A percentile compares a stretch with the other conserved stretches of the same genome.
Evolutionary conservation across 2,888 invertebrate genomes (phyloP).

Genomic region (Himalopsyche anomala): DNA sequence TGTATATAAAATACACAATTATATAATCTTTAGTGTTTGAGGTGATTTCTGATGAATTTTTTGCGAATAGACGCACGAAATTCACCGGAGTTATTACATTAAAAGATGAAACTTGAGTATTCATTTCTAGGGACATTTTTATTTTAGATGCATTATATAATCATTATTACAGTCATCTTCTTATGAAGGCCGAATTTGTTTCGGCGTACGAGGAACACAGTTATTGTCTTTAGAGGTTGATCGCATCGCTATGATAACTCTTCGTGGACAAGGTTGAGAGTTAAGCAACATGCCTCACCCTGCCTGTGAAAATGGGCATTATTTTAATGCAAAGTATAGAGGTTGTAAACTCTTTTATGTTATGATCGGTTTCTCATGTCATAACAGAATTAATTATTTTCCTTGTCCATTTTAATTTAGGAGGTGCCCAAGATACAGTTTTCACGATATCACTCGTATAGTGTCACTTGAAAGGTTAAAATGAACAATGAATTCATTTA

Average conservation of each 20-base stretch:
- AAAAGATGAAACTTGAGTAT: conserved; percentile 1
- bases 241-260: conserved; percentile 6
- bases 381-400: conserved; percentile 63
- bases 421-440: conserved; percentile 55
- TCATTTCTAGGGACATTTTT: conserved; percentile 40
- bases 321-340: conserved; percentile 95
- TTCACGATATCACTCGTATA: conserved; percentile 28
- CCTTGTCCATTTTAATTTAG: conserved; percentile 65
- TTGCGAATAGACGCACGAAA: neutral
- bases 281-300: conserved; percentile 71
- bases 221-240: conserved; percentile 5
- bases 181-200: neutral
- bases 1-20: conserved; percentile 48
- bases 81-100: conserved; percentile 38
- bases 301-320: conserved; percentile 89
- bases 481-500: conserved; percentile 63
- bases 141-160: conserved; percentile 16
- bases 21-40: conserved; percentile 55
- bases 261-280: conserved; percentile 75
- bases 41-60: conserved; percentile 41
- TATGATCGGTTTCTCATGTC: conserved; percentile 58
- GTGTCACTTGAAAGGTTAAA: conserved; percentile 63
- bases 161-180: conserved; percentile 15
- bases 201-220: neutral
- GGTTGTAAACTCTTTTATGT: conserved; percentile 79